Base-by-base conservation (phyloP, 2,797 vertebrate species). In the Falco rusticolus region DNA sequence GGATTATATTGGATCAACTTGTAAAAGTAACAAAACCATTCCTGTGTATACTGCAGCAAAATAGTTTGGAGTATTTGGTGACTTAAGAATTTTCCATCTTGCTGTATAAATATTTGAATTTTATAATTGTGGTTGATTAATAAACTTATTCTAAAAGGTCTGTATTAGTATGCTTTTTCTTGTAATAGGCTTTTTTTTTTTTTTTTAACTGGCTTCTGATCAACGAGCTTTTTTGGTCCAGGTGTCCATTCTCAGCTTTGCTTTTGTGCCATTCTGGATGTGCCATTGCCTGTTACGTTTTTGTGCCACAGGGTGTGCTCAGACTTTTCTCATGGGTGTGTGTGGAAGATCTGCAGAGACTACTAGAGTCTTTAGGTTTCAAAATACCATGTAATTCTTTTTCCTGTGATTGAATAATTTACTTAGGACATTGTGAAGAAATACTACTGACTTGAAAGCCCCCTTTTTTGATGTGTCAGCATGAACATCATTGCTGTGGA, bases 31-130 rank as follows among this genome's bases (percentile, higher is more conserved):
- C 78, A 94, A 94, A 97, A 80, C 90, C 78, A 89, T 98, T 97
- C 96, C 96, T 98, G 95, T 97, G 96, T 97, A 96, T 97, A 94
- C 91, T 97, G 96, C 97, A 97, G 96, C 95, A 96, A 96, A 96
- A 94, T 33, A 65, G 89, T 77, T 86, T 59, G 77, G 76, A 84
- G 19, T 64, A 76, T 97, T 97, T 84, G 84, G 60, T 96, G 80
- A 92, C 84, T 92, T 83, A 59, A 71, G 39, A 94, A 74, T 89
- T 96, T 96, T 94, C 83, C 93, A 96, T 89, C 53, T 96, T 83
- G 45, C 54, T 96, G 77, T 95, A 94, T 95, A 95, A 94, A 84
- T 97, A 95, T 96, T 94, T 96, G 94, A 96, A 93, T 97, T 97
- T 98, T 98, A 70, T 97, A 97, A 97, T 94, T 93, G 90, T 93